Conservation (phyloP, 2,113 vertebrate species). For the Telmatochromis brichardi region DNA sequence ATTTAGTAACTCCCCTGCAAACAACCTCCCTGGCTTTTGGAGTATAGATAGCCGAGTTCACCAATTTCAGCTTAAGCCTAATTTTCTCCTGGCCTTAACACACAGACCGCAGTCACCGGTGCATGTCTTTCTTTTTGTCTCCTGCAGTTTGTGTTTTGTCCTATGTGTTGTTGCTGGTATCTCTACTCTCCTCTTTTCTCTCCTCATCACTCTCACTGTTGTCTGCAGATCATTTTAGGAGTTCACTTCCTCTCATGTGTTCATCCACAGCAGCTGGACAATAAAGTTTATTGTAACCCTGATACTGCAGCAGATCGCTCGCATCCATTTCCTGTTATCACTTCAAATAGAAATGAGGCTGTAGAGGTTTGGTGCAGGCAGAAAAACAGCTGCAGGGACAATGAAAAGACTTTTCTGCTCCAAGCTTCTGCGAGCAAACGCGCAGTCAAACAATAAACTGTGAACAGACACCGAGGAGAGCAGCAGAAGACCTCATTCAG, state of each 20-base stretch:
- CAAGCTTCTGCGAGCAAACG: background rate
- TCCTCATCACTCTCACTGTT: background rate
- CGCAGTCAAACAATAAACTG: background rate
- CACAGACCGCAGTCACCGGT: background rate
- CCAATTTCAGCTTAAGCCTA: background rate
- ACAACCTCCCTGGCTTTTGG: fast-evolving
- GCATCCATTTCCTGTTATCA: background rate
- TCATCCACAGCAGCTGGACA: background rate
- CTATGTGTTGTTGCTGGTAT: background rate
- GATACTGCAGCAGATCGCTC: background rate
- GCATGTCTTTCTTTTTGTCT: background rate
- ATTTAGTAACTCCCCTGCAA: fast-evolving
- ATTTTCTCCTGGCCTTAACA: background rate
- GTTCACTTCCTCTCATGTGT: background rate
- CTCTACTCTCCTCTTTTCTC: background rate
- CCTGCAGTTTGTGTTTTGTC: background rate
- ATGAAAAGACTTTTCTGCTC: background rate
- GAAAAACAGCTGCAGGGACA: background rate
- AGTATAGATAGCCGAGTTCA: fast-evolving
- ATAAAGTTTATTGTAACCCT: background rate
- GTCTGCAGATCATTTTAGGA: background rate
- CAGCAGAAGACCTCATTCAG: background rate
- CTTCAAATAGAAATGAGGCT: background rate
- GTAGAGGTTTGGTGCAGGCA: fast-evolving
- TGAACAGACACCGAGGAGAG: background rate